A percentile compares a stretch with the other conserved stretches of the same genome.
Conservation (phyloP, 2,113 vertebrate genomes). For the Centropus bengalensis region DNA sequence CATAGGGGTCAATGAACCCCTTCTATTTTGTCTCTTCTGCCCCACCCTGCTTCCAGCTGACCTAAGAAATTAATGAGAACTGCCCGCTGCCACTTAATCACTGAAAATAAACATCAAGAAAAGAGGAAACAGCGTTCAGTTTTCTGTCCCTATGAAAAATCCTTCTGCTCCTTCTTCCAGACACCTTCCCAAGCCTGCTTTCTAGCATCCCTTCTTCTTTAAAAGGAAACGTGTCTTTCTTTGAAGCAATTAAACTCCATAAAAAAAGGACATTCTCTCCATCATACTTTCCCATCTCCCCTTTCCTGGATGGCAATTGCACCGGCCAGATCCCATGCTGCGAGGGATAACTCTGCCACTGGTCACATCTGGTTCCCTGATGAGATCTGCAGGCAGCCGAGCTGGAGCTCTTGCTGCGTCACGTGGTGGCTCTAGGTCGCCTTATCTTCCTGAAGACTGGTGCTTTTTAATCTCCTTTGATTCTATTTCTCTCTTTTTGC, state of each 20-base stretch:
- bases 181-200: conserved; percentile 25
- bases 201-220: conserved; percentile 19
- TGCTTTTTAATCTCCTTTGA: not conserved
- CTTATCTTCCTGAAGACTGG: conserved; percentile 30
- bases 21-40: not conserved
- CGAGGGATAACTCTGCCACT: conserved; percentile 55
- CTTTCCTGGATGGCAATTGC: conserved; percentile 56
- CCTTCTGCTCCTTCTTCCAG: conserved; percentile 9
- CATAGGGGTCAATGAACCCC: not conserved
- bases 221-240: conserved; percentile 17
- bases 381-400: conserved; percentile 59
- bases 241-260: conserved; percentile 29
- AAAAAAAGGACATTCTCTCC: conserved; percentile 48
- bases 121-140: not conserved
- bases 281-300: conserved; percentile 66
- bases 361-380: conserved; percentile 70
- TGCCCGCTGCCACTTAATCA: not conserved
- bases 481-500: not conserved
- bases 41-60: not conserved
- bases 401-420: not conserved
- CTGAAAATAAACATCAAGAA: not conserved
- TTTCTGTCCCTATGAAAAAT: not conserved
- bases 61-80: conserved; percentile 6
- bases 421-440: conserved; percentile 1
- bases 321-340: conserved; percentile 28